Base-by-base conservation (phyloP, 2,888 invertebrate species). In the Elgonia sp. region DNA sequence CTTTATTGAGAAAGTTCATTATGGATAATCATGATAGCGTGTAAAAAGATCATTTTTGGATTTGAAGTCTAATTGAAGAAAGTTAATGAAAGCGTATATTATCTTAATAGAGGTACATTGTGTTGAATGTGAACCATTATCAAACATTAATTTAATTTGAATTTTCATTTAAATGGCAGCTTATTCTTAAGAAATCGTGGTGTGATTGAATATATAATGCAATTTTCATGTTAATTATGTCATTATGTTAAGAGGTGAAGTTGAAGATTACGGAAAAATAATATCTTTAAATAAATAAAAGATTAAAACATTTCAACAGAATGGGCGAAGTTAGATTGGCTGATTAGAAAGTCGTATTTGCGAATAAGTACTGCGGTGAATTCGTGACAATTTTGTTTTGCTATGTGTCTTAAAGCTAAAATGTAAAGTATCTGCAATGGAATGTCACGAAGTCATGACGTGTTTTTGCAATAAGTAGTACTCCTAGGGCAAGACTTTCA, bases 281-380 rank as follows among this genome's bases (percentile, higher is more conserved):
- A 81, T 72, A 55, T 16, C 16, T 73, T 69, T 50, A 60, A 57
- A 70, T 77, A 62, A 84, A 84, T 77, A 53, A 60, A 67, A 55
- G 63, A 69, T 76, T n/a, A 9, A 63, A 77, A 70, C 50, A 20
- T 63, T 57, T 75, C 57, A 67, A 46, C 40, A 18, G 37, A 42
- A 42, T 50, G 18, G 63, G 9, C n/a, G 42, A n/a, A 70, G 55
- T 55, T 40, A 84, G 84, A 84, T 69, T 63, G 77, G 53, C 39
- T 76, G 80, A 80, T 72, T 87, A 87, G 87, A 87, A 87, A 87
- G 87, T 84, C 75, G 50, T n/a, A n/a, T n/a, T n/a, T n/a, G n/a
- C n/a, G n/a, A 80, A 37, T 73, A 40, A 63, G 18, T n/a, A 40
- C 42, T 57, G 62, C 37, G 53, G 84, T 63, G 76, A 72, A 84